Percentiles rank a stretch among this genome's conserved stretches.
phyloP scores from a whole-genome alignment of 1,140 invertebrate species.

The Lasaia peninsularis region DNA sequence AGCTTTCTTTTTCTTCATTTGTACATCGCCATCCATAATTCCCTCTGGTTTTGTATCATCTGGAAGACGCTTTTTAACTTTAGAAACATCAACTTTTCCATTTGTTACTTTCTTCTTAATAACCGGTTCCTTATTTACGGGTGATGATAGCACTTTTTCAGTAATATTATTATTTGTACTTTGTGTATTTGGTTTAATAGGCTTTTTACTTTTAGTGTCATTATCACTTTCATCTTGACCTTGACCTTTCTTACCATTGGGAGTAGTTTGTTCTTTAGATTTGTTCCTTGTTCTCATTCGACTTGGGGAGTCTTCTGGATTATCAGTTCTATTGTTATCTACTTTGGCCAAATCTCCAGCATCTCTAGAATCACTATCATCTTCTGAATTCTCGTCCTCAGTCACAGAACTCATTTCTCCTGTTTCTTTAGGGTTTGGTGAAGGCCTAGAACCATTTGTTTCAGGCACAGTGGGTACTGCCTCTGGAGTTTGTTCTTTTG shows the following conservation, averaged over 20 bases:
- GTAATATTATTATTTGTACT: conserved; percentile 68
- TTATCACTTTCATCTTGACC: conserved; percentile 84
- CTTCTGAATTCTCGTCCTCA: conserved; percentile 94
- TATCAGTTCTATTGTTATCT: conserved; percentile 79
- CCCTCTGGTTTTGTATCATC: conserved; percentile 76
- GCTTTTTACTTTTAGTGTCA: conserved; percentile 75
- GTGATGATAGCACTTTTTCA: conserved; percentile 77
- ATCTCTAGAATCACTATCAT: conserved; percentile 91
- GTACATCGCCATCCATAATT: conserved; percentile 80
- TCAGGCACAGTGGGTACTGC: conserved; percentile 70
- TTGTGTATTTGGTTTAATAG: conserved; percentile 58
- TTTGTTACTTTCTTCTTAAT: conserved; percentile 82
- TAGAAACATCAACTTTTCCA: conserved; percentile 81
- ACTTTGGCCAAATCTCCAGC: conserved; percentile 65
- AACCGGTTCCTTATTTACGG: conserved; percentile 78
- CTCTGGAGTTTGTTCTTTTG: conserved; percentile 80
- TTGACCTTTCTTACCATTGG: conserved; percentile 80
- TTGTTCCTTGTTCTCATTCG: conserved; percentile 93
- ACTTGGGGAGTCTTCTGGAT: conserved; percentile 88
- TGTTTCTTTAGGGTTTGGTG: conserved; percentile 79
- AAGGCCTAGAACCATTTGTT: conserved; percentile 78
- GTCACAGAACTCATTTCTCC: conserved; percentile 93
- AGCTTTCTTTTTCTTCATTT: conserved; percentile 85
- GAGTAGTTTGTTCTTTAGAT: conserved; percentile 85
- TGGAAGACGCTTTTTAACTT: conserved; percentile 84